Evolutionary conservation across 1,140 invertebrate genomes (phyloP).

Genomic region (Araneus ventricosus): DNA sequence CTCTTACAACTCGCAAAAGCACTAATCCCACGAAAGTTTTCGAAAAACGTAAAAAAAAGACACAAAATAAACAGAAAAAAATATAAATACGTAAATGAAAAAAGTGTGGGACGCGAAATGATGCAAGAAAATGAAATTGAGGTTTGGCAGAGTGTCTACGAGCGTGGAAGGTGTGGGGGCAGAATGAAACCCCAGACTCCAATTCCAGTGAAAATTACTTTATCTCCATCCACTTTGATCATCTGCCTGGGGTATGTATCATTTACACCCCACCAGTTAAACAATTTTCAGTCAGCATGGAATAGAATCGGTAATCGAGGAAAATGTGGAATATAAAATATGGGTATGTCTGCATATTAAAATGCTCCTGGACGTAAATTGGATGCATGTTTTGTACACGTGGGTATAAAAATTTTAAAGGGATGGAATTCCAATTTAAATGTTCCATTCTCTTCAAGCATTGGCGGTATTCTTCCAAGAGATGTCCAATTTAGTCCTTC

Average conservation of each 20-base stretch:
- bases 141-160: conserved; percentile 7
- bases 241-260: conserved; percentile 51
- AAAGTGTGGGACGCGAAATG: neutral
- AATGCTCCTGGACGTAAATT: conserved; percentile 14
- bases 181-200: conserved; percentile 33
- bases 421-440: conserved; percentile 22
- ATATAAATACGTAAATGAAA: neutral
- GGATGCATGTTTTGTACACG: conserved; percentile 43
- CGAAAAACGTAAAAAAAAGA: neutral
- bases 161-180: neutral
- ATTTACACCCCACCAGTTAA: conserved; percentile 64
- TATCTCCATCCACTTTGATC: conserved; percentile 18
- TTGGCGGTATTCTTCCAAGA: neutral
- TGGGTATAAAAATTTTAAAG: conserved; percentile 50
- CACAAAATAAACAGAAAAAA: neutral
- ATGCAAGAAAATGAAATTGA: conserved; percentile 58
- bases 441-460: neutral
- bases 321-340: neutral
- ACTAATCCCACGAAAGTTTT: neutral
- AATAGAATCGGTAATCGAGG: conserved; percentile 39
- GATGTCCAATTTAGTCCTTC: neutral
- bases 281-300: conserved; percentile 46
- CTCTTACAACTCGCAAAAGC: neutral
- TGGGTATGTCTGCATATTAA: conserved; percentile 28
- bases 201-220: conserved; percentile 48